Evolutionary conservation across 2,113 vertebrate genomes (phyloP), one percentile per base, ranked within the genome.

Genomic region (Chinchilla lanigera): DNA sequence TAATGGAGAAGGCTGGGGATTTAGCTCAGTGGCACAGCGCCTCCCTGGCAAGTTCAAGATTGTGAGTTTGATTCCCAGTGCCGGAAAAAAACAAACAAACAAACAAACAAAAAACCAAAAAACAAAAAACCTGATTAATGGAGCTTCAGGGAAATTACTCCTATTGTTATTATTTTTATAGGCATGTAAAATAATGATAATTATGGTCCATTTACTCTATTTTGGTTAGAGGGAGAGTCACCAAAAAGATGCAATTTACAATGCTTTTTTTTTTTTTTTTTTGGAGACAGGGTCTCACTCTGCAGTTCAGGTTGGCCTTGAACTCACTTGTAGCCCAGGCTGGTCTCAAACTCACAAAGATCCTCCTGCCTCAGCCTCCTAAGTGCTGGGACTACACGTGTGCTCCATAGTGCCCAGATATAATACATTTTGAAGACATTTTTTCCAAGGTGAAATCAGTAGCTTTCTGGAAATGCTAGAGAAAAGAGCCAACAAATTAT

Each of bases 101-200:
- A n/a, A n/a, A n/a, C n/a, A n/a, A n/a, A n/a, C n/a, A n/a, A n/a
- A n/a, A n/a, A n/a, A n/a, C n/a, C n/a, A n/a, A n/a, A n/a, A n/a
- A n/a, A n/a, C n/a, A n/a, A 60, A 95, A 89, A 94, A 91, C 87
- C 33, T 83, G 78, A 87, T 87, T 95, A 94, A 84, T 81, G 82
- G 78, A 77, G 22, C 30, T 88, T 78, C 47, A 58, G 61, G 35
- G 58, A 93, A 91, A 96, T 92, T 30, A 93, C 80, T 93, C 11
- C n/a, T 2, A 17, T 94, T 58, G 60, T 97, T 60, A 90, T 38
- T 56, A 75, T 65, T 24, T 86, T 95, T 78, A 56, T 54, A 92
- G 65, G 67, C 94, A 81, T 54, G 41, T 94, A 33, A 67, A 94
- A 95, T 78, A 90, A 81, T 90, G 58, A 94, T 63, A 73, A 95